Percentiles rank a stretch among this genome's conserved stretches.
phyloP scores from a whole-genome alignment of 2,797 vertebrate genomes.

The Pelodytes ibericus region DNA sequence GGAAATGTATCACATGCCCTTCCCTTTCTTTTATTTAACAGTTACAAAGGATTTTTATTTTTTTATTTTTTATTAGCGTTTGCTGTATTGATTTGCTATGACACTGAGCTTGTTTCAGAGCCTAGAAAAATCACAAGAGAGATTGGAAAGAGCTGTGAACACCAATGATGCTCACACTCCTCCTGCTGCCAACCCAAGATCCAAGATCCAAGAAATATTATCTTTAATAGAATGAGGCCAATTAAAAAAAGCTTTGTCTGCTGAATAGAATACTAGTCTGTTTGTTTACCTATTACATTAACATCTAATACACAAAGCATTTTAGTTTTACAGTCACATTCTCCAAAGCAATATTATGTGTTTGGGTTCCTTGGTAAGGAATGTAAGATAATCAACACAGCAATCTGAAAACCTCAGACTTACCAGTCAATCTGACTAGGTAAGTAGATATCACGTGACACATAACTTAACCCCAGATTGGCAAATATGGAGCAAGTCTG shows the following conservation, averaged over 20 bases:
- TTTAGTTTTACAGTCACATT: background rate
- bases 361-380: too few species aligned
- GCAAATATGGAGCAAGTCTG: too few species aligned
- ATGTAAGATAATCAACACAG: too few species aligned
- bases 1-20: conserved; percentile 74
- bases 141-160: conserved; percentile 27
- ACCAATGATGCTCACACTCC: conserved; percentile 53
- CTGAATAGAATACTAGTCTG: conserved; percentile 44
- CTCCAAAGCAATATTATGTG: background rate
- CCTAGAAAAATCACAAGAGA: conserved; percentile 60
- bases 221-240: conserved; percentile 50
- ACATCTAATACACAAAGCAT: conserved; percentile 30
- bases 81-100: conserved; percentile 64
- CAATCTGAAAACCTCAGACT: too few species aligned
- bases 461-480: too few species aligned
- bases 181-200: conserved; percentile 34
- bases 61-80: conserved; percentile 73
- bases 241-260: conserved; percentile 20
- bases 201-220: conserved; percentile 52
- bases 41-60: conserved; percentile 71
- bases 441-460: too few species aligned
- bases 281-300: background rate
- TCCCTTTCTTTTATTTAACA: conserved; percentile 76
- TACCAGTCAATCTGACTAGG: too few species aligned
- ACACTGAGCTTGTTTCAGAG: conserved; percentile 56